Base-by-base conservation (phyloP, 2,113 vertebrate genomes). In the Electrona antarctica region DNA sequence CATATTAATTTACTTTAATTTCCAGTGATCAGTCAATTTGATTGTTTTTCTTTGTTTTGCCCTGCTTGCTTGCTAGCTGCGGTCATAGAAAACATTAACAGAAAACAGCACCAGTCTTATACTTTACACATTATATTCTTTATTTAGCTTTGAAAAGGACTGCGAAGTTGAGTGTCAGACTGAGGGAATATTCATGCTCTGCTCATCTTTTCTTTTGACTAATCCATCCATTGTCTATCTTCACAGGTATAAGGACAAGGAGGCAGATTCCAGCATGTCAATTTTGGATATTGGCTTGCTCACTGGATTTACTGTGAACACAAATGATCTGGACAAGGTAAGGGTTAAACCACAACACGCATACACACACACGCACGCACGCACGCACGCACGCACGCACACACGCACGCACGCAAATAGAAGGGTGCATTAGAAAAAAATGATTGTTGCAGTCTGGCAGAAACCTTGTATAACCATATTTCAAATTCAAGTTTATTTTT, bases 271-370 rank as follows among this genome's bases (percentile, higher is more conserved):
- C 59, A 76, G 86, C 10, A 93, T 94, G 93, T 85, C 93, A n/a
- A 79, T 94, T 60, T 61, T 95, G 60, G 93, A 95, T 55, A 78
- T 94, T 3, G 86, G 90, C 21, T 45, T 95, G 67, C 85, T 94
- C 50, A 95, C 93, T 0, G 93, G 93, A 52, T 95, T 91, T 80
- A 82, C 84, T 8, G 67, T 52, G 7, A 77, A 94, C 48, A 69
- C 62, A n/a, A 58, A 75, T 0, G 93, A 95, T 66, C 82, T 95
- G 63, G n/a, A 81, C 65, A 28, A 61, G 63, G 93, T 94, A 80
- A 71, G 80, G 4, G 8, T 7, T 8, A 8, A 6, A 12, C n/a
- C 13, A 5, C 10, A 14, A 15, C 21, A 59, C 57, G 28, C 21
- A 21, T 8, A 29, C 56, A 21, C 56, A 29, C 56, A 7, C 54